phyloP scores from a whole-genome alignment of 2,888 invertebrate genomes.

The Pasiphila rectangulata region DNA sequence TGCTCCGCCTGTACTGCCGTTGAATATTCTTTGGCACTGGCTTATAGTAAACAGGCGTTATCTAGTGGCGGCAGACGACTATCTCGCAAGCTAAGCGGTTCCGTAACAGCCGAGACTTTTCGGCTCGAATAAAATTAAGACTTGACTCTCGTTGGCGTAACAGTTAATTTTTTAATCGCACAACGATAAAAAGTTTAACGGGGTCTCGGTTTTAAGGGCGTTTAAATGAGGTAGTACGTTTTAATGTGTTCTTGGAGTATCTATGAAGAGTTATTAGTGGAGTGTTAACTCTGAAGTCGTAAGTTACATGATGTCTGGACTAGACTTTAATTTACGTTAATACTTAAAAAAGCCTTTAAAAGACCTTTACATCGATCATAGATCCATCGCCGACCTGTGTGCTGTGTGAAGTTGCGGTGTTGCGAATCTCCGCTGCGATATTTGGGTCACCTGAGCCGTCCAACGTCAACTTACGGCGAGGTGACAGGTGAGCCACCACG shows the following conservation, averaged over 20 bases:
- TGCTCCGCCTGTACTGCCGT: constrained; percentile 6
- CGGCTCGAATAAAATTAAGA: constrained; percentile 29
- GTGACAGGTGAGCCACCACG: no score
- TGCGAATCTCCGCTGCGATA: no score
- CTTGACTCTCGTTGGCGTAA: constrained; percentile 21
- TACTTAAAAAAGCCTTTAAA: no score
- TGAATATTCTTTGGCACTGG: constrained; percentile 34
- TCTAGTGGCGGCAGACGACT: constrained; percentile 54
- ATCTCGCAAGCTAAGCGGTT: constrained; percentile 46
- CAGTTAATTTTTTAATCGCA: constrained; percentile 33
- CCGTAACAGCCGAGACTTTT: constrained; percentile 31
- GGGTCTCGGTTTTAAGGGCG: constrained; percentile 14
- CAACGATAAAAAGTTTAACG: constrained; percentile 22
- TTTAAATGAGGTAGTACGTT: constrained; percentile 18
- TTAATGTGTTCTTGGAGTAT: constrained; percentile 3
- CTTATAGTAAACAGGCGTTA: constrained; percentile 62
- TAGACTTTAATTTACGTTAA: no score
- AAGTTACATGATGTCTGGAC: no score
- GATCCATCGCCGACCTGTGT: no score
- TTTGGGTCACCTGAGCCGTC: no score
- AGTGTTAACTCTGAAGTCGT: no score
- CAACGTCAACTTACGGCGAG: no score
- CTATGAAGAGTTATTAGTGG: no score
- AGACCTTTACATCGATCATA: no score
- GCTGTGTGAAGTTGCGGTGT: no score